These are phyloP conservation scores for Himalopsyche phryganea DNA, from an alignment of 1,140 invertebrate genomes.

Conservation along the genomic window DNA sequence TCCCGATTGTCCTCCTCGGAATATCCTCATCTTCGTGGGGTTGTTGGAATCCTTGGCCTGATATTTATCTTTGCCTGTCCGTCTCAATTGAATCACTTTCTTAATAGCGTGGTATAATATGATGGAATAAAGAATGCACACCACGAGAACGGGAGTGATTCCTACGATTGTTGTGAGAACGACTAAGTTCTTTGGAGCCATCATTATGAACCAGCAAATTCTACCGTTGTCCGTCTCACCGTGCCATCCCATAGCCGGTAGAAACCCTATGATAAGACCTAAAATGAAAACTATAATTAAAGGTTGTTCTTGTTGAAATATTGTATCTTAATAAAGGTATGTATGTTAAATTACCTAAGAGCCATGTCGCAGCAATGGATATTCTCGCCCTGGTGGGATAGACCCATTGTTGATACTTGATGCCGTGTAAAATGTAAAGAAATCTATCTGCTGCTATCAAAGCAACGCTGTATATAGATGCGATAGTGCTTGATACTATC, in stretches of 20 bases:
- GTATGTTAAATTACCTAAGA: slow-evolving; percentile 42
- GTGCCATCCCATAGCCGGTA: slow-evolving; percentile 54
- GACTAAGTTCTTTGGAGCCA: slow-evolving; percentile 51
- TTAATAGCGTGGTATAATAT: slow-evolving; percentile 34
- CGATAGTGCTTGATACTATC: slow-evolving; percentile 55
- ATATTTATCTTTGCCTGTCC: slow-evolving; percentile 2
- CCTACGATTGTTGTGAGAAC: slow-evolving; percentile 52
- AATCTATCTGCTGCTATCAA: slow-evolving; percentile 58
- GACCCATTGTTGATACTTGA: slow-evolving; percentile 56
- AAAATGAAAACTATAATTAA: slow-evolving; percentile 29
- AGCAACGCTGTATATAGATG: slow-evolving; percentile 57
- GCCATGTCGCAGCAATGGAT: slow-evolving; percentile 52
- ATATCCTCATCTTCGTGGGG: slow-evolving; percentile 8
- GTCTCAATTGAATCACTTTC: slow-evolving; percentile 19
- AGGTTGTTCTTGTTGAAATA: neutral
- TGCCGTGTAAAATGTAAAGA: slow-evolving; percentile 56
- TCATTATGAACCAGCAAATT: slow-evolving; percentile 52
- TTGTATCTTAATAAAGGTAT: no score
- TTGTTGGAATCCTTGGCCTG: neutral
- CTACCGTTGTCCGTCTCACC: slow-evolving; percentile 44
- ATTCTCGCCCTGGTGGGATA: slow-evolving; percentile 51
- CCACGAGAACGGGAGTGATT: slow-evolving; percentile 50
- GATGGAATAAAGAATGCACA: slow-evolving; percentile 53
- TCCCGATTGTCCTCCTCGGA: slow-evolving; percentile 7
- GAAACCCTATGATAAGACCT: slow-evolving; percentile 54